Conservation (phyloP, 1,140 invertebrate genomes). For the Drosophila murphyi region DNA sequence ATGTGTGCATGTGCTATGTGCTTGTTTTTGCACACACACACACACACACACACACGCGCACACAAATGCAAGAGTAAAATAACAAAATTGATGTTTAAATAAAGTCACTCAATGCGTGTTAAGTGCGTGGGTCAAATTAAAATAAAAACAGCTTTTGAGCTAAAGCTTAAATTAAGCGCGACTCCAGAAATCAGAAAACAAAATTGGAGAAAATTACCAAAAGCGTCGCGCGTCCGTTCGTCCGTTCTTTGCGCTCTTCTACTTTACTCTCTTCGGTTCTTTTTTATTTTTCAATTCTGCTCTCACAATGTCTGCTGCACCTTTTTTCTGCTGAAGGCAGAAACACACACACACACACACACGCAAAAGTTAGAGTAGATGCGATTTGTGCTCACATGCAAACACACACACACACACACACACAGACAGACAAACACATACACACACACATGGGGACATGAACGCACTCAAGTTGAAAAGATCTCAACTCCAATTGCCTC, state of each 20-base stretch:
- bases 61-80: conserved; percentile 5
- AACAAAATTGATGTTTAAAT: conserved; percentile 6
- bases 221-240: not conserved
- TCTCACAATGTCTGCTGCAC: conserved; percentile 56
- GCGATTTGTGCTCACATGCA: conserved; percentile 12
- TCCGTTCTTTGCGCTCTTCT: conserved; percentile 31
- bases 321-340: conserved; percentile 67
- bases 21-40: conserved; percentile 6
- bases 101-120: conserved; percentile 11
- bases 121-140: conserved; percentile 21
- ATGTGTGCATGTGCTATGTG: not conserved
- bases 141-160: conserved; percentile 14
- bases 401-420: conserved; percentile 21
- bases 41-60: not conserved
- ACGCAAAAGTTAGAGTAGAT: conserved; percentile 4
- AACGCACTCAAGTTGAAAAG: conserved; percentile 39
- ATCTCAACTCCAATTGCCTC: conserved; percentile 58
- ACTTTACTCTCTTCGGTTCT: conserved; percentile 22
- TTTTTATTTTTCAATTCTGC: conserved; percentile 13
- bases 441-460: conserved; percentile 20
- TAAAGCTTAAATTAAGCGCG: conserved; percentile 44
- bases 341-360: conserved; percentile 22
- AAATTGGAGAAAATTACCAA: conserved; percentile 29
- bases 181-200: conserved; percentile 16
- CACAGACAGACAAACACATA: conserved; percentile 19